phyloP scores from a whole-genome alignment of 2,113 vertebrate species.

The Tapirus terrestris region DNA sequence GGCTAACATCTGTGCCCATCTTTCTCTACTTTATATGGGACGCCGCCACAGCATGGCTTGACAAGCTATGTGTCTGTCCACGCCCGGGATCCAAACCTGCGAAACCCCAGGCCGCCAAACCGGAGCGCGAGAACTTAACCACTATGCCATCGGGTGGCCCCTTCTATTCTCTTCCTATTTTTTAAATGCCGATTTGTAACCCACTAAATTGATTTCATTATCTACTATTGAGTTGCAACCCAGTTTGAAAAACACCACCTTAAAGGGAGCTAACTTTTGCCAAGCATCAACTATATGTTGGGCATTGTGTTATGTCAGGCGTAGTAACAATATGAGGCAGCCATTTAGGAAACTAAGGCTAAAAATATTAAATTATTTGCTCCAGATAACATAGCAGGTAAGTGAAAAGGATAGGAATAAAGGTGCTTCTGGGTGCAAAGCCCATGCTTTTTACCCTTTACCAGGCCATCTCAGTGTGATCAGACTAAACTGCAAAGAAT shows the following conservation, averaged over 20 bases:
- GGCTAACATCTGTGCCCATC: too few relatives aligned
- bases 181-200: background rate
- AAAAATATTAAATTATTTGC: background rate
- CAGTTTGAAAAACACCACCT: background rate
- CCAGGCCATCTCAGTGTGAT: background rate
- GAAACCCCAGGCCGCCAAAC: too few relatives aligned
- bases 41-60: too few relatives aligned
- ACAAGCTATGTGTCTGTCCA: too few relatives aligned
- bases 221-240: background rate
- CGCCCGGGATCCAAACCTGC: too few relatives aligned
- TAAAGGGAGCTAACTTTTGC: background rate
- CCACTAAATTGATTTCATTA: slow-evolving; percentile 39
- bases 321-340: background rate
- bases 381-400: background rate
- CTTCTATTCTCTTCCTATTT: background rate
- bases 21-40: too few relatives aligned
- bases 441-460: background rate
- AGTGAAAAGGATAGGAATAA: background rate
- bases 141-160: too few relatives aligned
- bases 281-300: background rate
- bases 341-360: background rate
- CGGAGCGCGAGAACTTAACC: too few relatives aligned
- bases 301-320: background rate
- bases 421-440: background rate
- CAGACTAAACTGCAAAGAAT: background rate